These are phyloP conservation scores for Napeogenes inachia DNA, from an alignment of 2,888 invertebrate genomes.

Conservation along the genomic window DNA sequence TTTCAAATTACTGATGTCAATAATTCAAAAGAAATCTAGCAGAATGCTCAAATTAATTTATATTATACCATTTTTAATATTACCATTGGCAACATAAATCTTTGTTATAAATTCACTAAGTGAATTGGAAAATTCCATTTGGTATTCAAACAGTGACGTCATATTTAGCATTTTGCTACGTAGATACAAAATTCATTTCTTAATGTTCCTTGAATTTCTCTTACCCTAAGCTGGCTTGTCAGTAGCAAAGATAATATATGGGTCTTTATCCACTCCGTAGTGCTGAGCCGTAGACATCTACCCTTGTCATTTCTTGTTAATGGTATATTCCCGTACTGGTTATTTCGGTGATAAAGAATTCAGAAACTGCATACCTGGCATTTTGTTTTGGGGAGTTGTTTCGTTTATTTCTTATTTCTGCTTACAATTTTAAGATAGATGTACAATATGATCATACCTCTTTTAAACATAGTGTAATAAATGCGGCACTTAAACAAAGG, in stretches of 20 bases:
- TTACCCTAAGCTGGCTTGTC: conserved; percentile 26
- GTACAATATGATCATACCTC: background rate
- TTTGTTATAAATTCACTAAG: conserved; percentile 9
- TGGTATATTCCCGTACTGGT: conserved; percentile 18
- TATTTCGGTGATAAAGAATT: conserved; percentile 13
- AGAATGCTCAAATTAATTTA: no score
- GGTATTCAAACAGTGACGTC: conserved; percentile 14
- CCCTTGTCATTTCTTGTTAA: conserved; percentile 31
- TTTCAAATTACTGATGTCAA: no score
- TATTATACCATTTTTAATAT: background rate
- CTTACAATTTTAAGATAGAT: background rate
- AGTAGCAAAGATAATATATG: conserved; percentile 40
- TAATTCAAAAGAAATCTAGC: no score
- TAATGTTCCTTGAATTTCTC: conserved; percentile 21
- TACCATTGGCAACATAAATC: conserved; percentile 1
- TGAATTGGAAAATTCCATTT: conserved; percentile 17
- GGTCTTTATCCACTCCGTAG: conserved; percentile 42
- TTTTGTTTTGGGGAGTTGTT: conserved; percentile 7
- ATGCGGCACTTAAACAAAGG: no score
- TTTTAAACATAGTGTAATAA: no score
- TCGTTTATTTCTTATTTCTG: background rate
- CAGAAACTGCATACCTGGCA: conserved; percentile 6
- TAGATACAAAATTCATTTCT: conserved; percentile 20
- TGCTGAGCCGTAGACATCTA: conserved; percentile 26
- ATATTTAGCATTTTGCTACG: conserved; percentile 17